Base-by-base conservation (phyloP, 2,797 vertebrate species). In the Sylvilagus floridanus region DNA sequence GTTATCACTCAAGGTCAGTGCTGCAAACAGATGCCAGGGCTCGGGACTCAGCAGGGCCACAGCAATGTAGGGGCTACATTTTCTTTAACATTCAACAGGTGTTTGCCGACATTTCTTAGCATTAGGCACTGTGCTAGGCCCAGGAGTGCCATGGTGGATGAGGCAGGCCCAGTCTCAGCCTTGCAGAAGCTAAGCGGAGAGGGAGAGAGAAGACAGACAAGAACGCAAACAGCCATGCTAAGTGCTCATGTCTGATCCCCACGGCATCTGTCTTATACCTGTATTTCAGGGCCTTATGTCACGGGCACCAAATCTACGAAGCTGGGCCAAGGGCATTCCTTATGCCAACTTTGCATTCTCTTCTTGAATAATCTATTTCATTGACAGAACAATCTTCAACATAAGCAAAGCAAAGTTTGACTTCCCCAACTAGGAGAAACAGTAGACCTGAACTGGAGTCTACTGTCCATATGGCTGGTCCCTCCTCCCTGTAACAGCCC, bases 121-220 rank as follows among this genome's bases (percentile, higher is more conserved):
- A 32, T 17, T 32, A 81, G 37, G 57, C 14, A n/a, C 42, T 5
- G 19, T 26, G 24, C 4, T 30, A 16, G 62, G 28, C 37, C 19
- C 0, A 1, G 71, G 47, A 47, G 30, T 6, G 24, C 17, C 30
- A 11, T 0, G 28, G 32, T 30, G 11, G 30, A 22, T 14, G 37
- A 47, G 14, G 50, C 19, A 16, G 50, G 26, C 6, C 10, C 37
- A 22, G 54, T 32, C 30, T 68, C 73, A 52, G 85, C 32, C 26
- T 47, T 9, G 66, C 30, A 2, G 6, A 5, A 21, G 21, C 11
- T 66, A 42, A 50, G 19, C 0, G 3, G 66, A 92, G 28, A 42
- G 54, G 3, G 66, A 92, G 28, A 42, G 54, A 54, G 13, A 10
- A 88, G 50, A 79, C 6, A 13, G 76, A 22, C 14, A 11, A 65